Conservation (phyloP, 2,888 invertebrate genomes). For the Alentia gelatinosa region DNA sequence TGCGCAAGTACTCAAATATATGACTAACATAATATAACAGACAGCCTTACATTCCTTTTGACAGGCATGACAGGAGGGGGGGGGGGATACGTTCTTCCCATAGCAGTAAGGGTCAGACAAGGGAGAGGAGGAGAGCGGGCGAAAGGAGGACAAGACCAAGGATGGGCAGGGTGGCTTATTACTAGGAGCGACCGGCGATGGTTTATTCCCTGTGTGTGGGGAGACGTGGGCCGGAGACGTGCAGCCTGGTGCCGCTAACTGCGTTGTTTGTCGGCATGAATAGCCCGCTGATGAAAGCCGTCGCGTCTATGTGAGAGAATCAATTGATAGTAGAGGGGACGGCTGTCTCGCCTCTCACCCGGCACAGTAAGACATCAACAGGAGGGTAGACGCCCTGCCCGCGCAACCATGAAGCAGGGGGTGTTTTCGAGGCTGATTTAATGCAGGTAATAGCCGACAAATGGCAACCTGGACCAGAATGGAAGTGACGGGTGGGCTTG, state of each 20-base stretch:
- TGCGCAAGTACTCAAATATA: neutral
- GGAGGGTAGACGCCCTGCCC: neutral
- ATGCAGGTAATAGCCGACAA: neutral
- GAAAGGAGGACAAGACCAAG: neutral
- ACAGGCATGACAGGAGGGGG: neutral
- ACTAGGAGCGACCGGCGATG: neutral
- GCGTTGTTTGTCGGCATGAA: slow-evolving; percentile 8
- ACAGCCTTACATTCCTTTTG: neutral
- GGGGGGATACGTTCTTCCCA: neutral
- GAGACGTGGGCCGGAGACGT: neutral
- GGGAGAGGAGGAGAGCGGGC: neutral
- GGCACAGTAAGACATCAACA: neutral
- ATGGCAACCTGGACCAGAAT: too few relatives aligned
- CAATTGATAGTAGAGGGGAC: neutral
- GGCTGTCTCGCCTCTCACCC: neutral
- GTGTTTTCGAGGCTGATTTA: neutral
- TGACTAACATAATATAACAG: neutral
- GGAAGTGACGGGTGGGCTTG: too few relatives aligned
- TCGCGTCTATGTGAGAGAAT: neutral
- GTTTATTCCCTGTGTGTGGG: too few relatives aligned
- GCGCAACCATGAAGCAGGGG: neutral
- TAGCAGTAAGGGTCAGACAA: neutral
- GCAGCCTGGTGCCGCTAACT: neutral
- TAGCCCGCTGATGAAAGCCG: neutral
- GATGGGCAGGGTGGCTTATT: neutral